A percentile compares a stretch with the other conserved stretches of the same genome.
Evolutionary conservation across 2,113 vertebrate species (phyloP).

Genomic region (Condylura cristata): DNA sequence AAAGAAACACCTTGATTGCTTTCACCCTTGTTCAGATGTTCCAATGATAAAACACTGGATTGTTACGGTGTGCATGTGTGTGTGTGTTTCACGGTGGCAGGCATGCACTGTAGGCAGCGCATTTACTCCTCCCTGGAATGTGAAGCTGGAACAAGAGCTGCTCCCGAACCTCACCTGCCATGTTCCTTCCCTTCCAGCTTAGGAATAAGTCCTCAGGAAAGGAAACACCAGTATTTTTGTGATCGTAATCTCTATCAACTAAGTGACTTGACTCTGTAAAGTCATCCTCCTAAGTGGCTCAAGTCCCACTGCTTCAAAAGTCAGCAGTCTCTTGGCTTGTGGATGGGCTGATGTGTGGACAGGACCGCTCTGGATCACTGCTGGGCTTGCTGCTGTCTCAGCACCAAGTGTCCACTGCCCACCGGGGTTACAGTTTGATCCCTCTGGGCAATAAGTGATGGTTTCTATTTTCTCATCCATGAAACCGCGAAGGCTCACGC

Average conservation of each 20-base stretch:
- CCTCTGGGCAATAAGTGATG: neutral
- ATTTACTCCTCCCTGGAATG: neutral
- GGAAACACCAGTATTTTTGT: neutral
- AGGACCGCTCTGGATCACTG: neutral
- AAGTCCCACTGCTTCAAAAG: neutral
- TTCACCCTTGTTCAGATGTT: slow-evolving; percentile 66
- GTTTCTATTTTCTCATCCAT: neutral
- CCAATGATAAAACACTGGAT: slow-evolving; percentile 13
- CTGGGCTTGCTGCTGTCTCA: neutral
- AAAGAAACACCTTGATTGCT: slow-evolving; percentile 30
- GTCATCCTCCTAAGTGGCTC: neutral
- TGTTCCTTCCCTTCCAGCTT: neutral
- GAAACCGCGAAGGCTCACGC: neutral
- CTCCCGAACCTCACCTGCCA: neutral
- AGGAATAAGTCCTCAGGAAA: neutral
- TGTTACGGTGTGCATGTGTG: neutral
- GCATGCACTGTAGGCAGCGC: neutral
- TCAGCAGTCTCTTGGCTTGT: neutral
- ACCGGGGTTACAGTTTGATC: neutral
- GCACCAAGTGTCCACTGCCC: too few species aligned
- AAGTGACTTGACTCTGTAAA: neutral
- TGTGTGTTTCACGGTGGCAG: neutral
- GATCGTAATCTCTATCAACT: neutral
- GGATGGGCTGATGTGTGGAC: neutral
- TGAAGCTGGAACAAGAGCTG: neutral